These are phyloP conservation scores for Erebia aethiops DNA, from an alignment of 2,888 invertebrate genomes.

Conservation along the genomic window DNA sequence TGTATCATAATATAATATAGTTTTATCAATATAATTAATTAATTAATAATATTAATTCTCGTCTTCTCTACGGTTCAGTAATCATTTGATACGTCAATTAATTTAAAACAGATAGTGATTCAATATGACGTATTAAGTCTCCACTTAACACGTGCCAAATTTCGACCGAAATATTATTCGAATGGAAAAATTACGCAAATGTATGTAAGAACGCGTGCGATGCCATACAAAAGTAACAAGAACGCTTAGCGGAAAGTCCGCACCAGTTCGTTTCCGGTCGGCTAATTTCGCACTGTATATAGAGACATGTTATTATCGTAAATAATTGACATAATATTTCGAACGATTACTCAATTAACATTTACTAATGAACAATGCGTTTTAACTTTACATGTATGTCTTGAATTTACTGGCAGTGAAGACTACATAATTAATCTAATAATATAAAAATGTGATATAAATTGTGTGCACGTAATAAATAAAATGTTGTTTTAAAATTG, in stretches of 20 bases:
- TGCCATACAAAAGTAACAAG: not conserved
- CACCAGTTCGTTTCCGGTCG: not conserved
- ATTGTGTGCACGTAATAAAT: not conserved
- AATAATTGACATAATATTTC: conserved; percentile 53
- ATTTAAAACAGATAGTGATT: conserved; percentile 24
- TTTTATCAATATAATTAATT: conserved; percentile 47
- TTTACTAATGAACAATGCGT: conserved; percentile 47
- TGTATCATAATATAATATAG: conserved; percentile 20
- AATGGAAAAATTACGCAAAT: not conserved
- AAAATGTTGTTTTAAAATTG: not conserved
- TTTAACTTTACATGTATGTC: conserved; percentile 50
- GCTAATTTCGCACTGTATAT: not conserved
- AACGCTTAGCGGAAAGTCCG: not conserved
- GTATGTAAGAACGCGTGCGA: not conserved
- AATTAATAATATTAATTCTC: conserved; percentile 49
- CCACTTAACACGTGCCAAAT: not conserved
- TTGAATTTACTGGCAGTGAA: conserved; percentile 38
- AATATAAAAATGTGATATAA: not conserved
- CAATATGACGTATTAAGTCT: conserved; percentile 50
- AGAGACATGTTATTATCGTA: not conserved
- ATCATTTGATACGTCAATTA: conserved; percentile 63
- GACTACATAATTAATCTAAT: conserved; percentile 13
- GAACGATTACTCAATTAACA: conserved; percentile 49
- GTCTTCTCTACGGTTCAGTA: conserved; percentile 53
- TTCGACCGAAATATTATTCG: not conserved